Evolutionary conservation across 2,888 invertebrate species (phyloP), one percentile per base, ranked within the genome.

Genomic region (Troilus luridus): DNA sequence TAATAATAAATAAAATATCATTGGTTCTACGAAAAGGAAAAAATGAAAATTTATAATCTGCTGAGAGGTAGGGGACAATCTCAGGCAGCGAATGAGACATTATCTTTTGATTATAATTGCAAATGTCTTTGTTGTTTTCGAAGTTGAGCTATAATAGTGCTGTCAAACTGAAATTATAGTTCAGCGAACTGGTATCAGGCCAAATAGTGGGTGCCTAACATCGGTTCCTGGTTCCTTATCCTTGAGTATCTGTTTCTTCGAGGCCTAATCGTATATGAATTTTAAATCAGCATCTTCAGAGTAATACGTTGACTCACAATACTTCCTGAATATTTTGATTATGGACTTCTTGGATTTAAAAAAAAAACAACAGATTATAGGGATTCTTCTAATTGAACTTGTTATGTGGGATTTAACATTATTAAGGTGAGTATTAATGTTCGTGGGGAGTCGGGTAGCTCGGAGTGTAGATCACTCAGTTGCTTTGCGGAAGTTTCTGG

Each of bases 151-250:
- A 27, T 77, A 77, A 77, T 77, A 41, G 72, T 8, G 19, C 41
- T 77, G 72, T 77, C 72, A 77, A 77, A 77, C 27, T 77, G 8
- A 77, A 77, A 77, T 77, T 77, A 77, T 77, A 77, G 72, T 77
- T 77, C 72, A 77, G 27, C 41, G 41, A 77, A 27, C 41, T 27
- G 72, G 41, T 27, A 77, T 77, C 72, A 17, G 41, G 8, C 72
- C 72, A 77, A 77, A 77, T 24, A 41, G 72, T 41, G 72, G 72
- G 17, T 41, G 27, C 72, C 24, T 67, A 67, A 67, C 12, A 24
- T 24, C 72, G 41, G 27, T 77, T 77, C 72, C 72, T 77, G 27
- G 41, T 77, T 77, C 72, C 72, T 41, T 77, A 41, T 17, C 72
- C 72, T 77, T 41, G 72, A 41, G 72, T 17, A 24, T 19, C 27